Conservation (phyloP, 1,140 invertebrate genomes). For the Pachypsylla venusta region DNA sequence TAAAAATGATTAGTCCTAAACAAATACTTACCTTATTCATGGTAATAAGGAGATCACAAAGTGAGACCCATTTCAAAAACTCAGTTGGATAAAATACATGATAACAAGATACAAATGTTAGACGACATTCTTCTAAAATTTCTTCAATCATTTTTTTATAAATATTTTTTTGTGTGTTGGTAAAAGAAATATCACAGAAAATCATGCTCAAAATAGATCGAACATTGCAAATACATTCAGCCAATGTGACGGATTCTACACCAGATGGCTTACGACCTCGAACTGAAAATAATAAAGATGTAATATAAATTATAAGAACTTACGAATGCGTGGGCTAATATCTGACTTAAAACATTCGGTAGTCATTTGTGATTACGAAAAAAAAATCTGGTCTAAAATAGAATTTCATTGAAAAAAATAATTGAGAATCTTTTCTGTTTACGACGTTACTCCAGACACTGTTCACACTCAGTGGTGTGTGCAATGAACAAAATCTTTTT, state of each 20-base stretch:
- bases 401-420: too few species aligned
- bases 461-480: too few species aligned
- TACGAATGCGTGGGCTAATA: neutral
- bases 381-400: too few species aligned
- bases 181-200: constrained; percentile 10
- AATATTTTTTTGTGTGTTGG: constrained; percentile 1
- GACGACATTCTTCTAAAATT: constrained; percentile 77
- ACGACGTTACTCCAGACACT: too few species aligned
- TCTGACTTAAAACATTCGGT: too few species aligned
- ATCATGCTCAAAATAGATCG: constrained; percentile 66
- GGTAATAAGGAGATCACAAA: constrained; percentile 69
- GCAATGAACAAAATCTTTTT: too few species aligned
- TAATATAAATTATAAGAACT: constrained; percentile 13
- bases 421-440: too few species aligned
- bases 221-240: constrained; percentile 74
- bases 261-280: constrained; percentile 1
- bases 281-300: constrained; percentile 5
- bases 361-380: too few species aligned
- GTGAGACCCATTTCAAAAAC: constrained; percentile 77
- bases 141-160: constrained; percentile 21
- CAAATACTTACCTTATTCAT: constrained; percentile 51
- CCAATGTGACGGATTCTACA: constrained; percentile 55
- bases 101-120: constrained; percentile 80
- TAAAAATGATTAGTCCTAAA: too few species aligned
- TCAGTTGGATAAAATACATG: constrained; percentile 93